Base-by-base conservation (phyloP, 2,888 invertebrate genomes). In the Hirtodrosophila duncani region DNA sequence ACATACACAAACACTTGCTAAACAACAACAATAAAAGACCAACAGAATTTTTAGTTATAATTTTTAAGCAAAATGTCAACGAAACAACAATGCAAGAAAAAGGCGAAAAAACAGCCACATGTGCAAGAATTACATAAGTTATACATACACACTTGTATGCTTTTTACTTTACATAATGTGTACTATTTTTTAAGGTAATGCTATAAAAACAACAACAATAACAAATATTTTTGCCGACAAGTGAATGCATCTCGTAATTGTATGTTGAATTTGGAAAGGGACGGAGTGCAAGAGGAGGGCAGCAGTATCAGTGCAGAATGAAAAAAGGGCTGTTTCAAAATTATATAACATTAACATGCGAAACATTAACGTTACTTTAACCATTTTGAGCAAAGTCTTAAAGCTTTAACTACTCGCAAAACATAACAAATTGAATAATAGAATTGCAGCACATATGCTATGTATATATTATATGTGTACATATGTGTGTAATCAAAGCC, bases 371-470 rank as follows among this genome's bases (percentile, higher is more conserved):
- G 8, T 24, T 3, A n/a, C 9, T 24, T n/a, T 24, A 24, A n/a
- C 8, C 3, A 24, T 24, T 24, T 5, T 17, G 18, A 30, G 30
- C 45, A 51, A 49, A 63, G 51, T 68, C 67, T 45, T 57, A 39
- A 63, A 78, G 74, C 77, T 67, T 69, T 69, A 67, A 67, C 30
- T 48, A 57, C 42, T 51, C 51, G 41, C 56, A 24, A 43, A 36
- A 23, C 8, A 24, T 26, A 26, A 51, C 13, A 18, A 20, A 34
- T 36, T 20, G 14, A 11, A 23, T 4, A 14, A 11, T 11, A 23
- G 23, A 23, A 29, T 14, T 27, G 29, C 29, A n/a, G 41, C 17
- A 39, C 27, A 37, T 26, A 27, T 42, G 21, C n/a, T n/a, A n/a
- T n/a, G n/a, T n/a, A n/a, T n/a, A n/a, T n/a, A n/a, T n/a, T n/a